A percentile compares a stretch with the other conserved stretches of the same genome.
Evolutionary conservation across 1,140 invertebrate species (phyloP).

Genomic region (Hyposmocoma kahamanoa): DNA sequence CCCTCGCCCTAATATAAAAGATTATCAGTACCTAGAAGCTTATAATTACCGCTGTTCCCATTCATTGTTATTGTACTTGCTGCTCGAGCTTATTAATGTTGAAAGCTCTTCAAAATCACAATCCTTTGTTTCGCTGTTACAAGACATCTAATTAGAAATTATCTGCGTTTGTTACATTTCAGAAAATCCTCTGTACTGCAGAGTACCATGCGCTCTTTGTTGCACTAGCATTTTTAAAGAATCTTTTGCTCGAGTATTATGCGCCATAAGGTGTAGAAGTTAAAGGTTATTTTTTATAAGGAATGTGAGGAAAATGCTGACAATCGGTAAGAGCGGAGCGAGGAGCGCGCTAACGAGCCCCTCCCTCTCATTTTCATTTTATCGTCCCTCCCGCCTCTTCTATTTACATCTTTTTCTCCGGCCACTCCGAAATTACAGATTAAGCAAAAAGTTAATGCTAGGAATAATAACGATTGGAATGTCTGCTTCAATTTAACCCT

Average conservation of each 20-base stretch:
- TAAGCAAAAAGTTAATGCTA: too few relatives aligned
- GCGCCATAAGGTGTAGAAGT: constrained; percentile 14
- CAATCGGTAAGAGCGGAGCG: constrained; percentile 42
- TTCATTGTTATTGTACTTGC: too few relatives aligned
- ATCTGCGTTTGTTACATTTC: constrained; percentile 57
- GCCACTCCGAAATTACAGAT: too few relatives aligned
- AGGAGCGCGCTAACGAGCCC: constrained; percentile 47
- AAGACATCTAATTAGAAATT: constrained; percentile 62
- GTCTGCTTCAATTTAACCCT: too few relatives aligned
- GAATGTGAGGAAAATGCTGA: constrained; percentile 43
- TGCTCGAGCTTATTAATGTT: too few relatives aligned
- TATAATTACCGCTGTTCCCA: too few relatives aligned
- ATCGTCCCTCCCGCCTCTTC: constrained; percentile 36
- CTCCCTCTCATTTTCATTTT: constrained; percentile 56
- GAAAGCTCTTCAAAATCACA: too few relatives aligned
- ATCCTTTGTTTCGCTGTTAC: background rate
- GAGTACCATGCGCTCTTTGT: constrained; percentile 61
- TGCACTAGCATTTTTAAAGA: constrained; percentile 38
- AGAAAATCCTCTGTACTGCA: constrained; percentile 62
- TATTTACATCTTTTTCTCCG: constrained; percentile 26
- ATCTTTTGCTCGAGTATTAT: constrained; percentile 14
- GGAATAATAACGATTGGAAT: too few relatives aligned
- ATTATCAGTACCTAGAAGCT: too few relatives aligned
- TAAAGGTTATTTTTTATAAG: constrained; percentile 27
- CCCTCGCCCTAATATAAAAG: too few relatives aligned